phyloP scores from a whole-genome alignment of 1,140 invertebrate species.

The Eupeodes corollae region DNA sequence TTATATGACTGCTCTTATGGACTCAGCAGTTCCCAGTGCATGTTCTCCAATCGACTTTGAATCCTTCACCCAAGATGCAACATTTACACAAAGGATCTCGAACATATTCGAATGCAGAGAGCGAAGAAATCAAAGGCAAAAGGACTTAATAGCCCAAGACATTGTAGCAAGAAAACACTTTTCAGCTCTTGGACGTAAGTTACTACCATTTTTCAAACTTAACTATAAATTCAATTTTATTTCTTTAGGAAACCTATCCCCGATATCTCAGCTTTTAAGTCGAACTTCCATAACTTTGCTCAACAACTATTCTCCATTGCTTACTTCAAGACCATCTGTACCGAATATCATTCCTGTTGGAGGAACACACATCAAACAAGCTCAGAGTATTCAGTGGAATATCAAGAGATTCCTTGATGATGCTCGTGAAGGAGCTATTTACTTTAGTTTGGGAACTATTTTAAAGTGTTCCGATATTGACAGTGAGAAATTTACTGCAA shows the following conservation, averaged over 20 bases:
- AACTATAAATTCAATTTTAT: background rate
- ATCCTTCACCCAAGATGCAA: constrained; percentile 6
- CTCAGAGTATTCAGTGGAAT: constrained; percentile 35
- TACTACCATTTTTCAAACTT: background rate
- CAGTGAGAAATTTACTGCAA: constrained; percentile 24
- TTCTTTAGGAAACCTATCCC: constrained; percentile 20
- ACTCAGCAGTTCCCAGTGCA: constrained; percentile 21
- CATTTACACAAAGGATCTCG: constrained; percentile 14
- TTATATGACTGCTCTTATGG: constrained; percentile 28
- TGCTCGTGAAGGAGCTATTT: constrained; percentile 42
- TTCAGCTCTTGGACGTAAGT: constrained; percentile 12
- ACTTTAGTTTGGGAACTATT: constrained; percentile 41
- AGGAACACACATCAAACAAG: constrained; percentile 29
- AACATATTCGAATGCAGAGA: constrained; percentile 17
- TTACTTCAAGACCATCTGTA: constrained; percentile 22
- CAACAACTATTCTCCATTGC: constrained; percentile 32
- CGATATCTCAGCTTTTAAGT: constrained; percentile 38
- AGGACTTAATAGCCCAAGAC: constrained; percentile 18
- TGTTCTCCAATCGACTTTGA: constrained; percentile 24
- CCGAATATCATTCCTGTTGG: constrained; percentile 31
- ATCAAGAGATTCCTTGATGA: constrained; percentile 37
- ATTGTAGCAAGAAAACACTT: constrained; percentile 26
- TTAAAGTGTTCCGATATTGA: constrained; percentile 25
- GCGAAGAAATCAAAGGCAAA: constrained; percentile 7
- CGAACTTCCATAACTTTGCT: constrained; percentile 35